Base-by-base conservation (phyloP, 2,888 invertebrate species). In the Odontomyia ornata region DNA sequence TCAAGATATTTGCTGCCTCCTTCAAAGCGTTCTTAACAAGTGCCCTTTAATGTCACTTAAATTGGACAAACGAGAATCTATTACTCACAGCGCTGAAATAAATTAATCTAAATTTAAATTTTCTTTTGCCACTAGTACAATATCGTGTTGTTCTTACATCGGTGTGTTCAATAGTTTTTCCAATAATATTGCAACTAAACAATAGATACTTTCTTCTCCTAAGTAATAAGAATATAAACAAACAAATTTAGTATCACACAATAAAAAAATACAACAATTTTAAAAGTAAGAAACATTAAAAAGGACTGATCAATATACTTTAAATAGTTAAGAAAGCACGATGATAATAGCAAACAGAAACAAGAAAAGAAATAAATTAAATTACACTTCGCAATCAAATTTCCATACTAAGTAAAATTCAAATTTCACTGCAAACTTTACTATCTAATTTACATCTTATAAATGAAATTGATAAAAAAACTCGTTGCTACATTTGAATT, bases 321-420 rank as follows among this genome's bases (percentile, higher is more conserved):
- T 73, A 36, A 72, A 52, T 72, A 72, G 56, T 28, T 72, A 72
- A 72, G 71, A 25, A 21, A 72, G 56, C 65, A 65, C 65, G 65
- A 65, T 27, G 11, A 18, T 18, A 30, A 36, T 65, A 65, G 36
- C 18, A 18, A 65, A 15, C 9, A 36, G n/a, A 36, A 36, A 5
- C 60, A 25, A 60, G 4, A 23, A 23, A 60, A 60, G 25, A 21
- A 60, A 2, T 5, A 60, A 60, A 23, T n/a, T n/a, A 7, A n/a
- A 60, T 21, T 60, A 18, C 52, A 18, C 4, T 36, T 36, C 21
- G 13, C n/a, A 60, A 67, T 46, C 46, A 15, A 46, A n/a, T 69
- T 69, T 46, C 18, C 18, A 18, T 15, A 52, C 1, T 72, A 52
- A 56, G 23, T 7, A 27, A 36, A 5, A 64, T 28, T 64, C 64